phyloP scores from a whole-genome alignment of 2,113 vertebrate species.

The Synchiropus splendidus region DNA sequence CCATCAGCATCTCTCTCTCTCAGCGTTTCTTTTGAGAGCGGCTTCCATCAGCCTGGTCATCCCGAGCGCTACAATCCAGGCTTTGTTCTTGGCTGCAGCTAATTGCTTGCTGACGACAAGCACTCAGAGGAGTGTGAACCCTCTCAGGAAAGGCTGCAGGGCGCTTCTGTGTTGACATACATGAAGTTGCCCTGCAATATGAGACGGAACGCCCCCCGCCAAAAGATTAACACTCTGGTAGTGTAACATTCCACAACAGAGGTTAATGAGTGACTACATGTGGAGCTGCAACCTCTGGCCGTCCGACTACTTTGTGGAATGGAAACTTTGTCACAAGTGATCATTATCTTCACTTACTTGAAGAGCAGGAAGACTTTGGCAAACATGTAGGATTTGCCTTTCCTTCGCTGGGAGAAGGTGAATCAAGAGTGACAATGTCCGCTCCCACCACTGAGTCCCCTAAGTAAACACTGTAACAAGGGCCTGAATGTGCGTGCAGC shows the following conservation, averaged over 20 bases:
- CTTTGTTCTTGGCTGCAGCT: slow-evolving; percentile 21
- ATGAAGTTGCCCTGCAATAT: background rate
- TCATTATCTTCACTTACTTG: too few species aligned
- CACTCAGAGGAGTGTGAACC: slow-evolving; percentile 20
- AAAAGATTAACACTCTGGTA: background rate
- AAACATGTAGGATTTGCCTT: background rate
- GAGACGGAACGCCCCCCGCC: background rate
- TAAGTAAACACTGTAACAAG: slow-evolving; percentile 1
- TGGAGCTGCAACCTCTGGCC: too few species aligned
- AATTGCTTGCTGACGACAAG: slow-evolving; percentile 25
- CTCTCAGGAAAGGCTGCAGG: slow-evolving; percentile 6
- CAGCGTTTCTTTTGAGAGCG: slow-evolving; percentile 1
- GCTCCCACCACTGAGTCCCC: too few species aligned
- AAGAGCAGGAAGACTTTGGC: too few species aligned
- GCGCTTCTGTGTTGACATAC: slow-evolving; percentile 5
- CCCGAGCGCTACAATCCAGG: slow-evolving; percentile 4
- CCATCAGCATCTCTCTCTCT: background rate
- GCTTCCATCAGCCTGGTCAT: background rate
- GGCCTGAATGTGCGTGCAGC: too few species aligned
- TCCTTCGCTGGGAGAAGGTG: background rate
- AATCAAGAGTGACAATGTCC: too few species aligned
- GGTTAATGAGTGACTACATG: background rate
- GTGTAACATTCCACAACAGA: background rate
- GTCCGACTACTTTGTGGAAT: too few species aligned
- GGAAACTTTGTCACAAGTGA: too few species aligned